Evolutionary conservation across 2,888 invertebrate species (phyloP).

Genomic region (Coleophora flavipennella): DNA sequence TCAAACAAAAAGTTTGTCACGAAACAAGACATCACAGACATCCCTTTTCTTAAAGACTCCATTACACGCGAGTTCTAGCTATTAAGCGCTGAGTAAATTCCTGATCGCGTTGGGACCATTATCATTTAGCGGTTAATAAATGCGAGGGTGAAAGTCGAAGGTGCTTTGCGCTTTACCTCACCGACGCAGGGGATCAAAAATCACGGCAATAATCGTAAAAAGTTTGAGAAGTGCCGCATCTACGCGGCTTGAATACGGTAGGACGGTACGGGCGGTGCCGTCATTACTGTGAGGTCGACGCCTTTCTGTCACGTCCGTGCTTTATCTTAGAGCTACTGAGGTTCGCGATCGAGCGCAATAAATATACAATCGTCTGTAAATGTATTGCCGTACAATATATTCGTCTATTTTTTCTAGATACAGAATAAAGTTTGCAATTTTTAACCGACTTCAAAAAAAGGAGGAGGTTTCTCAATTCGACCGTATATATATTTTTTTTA

Average conservation of each 20-base stretch:
- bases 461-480: too few species aligned
- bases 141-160: constrained; percentile 47
- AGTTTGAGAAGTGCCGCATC: constrained; percentile 47
- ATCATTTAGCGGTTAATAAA: constrained; percentile 64
- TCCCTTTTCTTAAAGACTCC: constrained; percentile 12
- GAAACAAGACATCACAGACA: constrained; percentile 16
- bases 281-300: constrained; percentile 34
- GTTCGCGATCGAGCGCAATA: background rate
- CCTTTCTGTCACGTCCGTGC: constrained; percentile 26
- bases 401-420: too few species aligned
- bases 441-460: too few species aligned
- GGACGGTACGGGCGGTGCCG: constrained; percentile 45
- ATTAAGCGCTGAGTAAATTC: constrained; percentile 42
- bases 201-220: constrained; percentile 64
- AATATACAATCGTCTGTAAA: background rate
- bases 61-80: constrained; percentile 19
- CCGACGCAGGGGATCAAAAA: constrained; percentile 53
- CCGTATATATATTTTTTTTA: too few species aligned
- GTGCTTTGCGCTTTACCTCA: constrained; percentile 25
- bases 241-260: constrained; percentile 55
- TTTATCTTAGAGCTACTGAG: constrained; percentile 19
- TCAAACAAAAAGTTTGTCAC: constrained; percentile 11
- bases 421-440: too few species aligned
- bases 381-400: too few species aligned
- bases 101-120: constrained; percentile 49